Conservation (phyloP, 1,140 invertebrate genomes). For the Aphidius gifuensis region DNA sequence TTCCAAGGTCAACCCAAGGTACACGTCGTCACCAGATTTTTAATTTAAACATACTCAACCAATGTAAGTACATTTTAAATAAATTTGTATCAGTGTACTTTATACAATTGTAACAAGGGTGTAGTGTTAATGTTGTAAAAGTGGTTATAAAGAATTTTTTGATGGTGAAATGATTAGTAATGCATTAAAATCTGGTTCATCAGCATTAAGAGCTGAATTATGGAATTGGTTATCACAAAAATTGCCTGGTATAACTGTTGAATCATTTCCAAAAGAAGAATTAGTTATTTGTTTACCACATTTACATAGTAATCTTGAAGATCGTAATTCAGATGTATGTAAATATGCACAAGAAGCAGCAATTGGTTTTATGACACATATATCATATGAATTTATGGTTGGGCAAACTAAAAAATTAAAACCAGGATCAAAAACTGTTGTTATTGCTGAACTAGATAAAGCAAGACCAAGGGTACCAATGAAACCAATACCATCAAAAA, state of each 20-base stretch:
- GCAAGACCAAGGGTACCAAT: constrained; percentile 78
- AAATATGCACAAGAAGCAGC: constrained; percentile 87
- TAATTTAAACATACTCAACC: no score
- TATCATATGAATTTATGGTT: constrained; percentile 80
- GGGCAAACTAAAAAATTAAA: constrained; percentile 72
- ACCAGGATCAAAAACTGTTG: constrained; percentile 75
- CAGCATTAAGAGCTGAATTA: constrained; percentile 74
- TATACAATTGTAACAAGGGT: no score
- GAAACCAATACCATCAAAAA: constrained; percentile 73
- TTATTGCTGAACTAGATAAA: constrained; percentile 81
- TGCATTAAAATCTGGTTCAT: constrained; percentile 80
- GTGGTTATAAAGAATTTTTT: constrained; percentile 78
- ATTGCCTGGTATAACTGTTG: constrained; percentile 68
- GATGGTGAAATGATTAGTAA: constrained; percentile 87
- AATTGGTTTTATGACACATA: constrained; percentile 88
- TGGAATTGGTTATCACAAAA: constrained; percentile 82
- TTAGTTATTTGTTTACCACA: constrained; percentile 72
- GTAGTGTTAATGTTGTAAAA: no score
- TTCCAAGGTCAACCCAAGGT: no score
- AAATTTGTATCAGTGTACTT: no score
- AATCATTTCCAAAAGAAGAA: constrained; percentile 78
- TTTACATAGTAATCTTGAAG: constrained; percentile 83
- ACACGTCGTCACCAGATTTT: no score
- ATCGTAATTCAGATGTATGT: constrained; percentile 86
- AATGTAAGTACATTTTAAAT: no score